Evolutionary conservation across 30 jellyfish, hydroid and myxozoan species (phyloP), one percentile per base, ranked within the genome.

Genomic region (Cassiopea xamachana): DNA sequence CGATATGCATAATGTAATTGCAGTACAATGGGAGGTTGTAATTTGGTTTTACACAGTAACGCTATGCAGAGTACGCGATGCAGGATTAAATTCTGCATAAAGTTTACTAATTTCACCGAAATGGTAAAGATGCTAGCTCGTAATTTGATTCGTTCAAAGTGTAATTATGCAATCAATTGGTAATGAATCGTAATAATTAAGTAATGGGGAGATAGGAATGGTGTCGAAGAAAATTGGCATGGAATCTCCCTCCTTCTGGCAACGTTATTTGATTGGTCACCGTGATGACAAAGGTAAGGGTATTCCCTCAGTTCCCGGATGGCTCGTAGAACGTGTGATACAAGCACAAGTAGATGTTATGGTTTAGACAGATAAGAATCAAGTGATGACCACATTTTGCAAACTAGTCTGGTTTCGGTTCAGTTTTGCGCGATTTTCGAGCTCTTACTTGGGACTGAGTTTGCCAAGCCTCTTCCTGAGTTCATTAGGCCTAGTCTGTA

Each of bases 241-340:
- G 77, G 89, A 48, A 51, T 80, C 89, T 80, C 89, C 89, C 89
- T 68, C 77, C 7, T 60, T 80, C 46, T 60, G 89, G 89, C 69
- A 58, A 19, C 89, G n/a, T 80, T 80, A 64, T 60, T 68, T 68
- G 62, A 80, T 51, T 51, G 89, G 68, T 16, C 89, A 80, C 27
- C 89, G 12, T 47, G 15, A 9, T 60, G 89, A 80, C 78, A 75
- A 64, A 80, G 89, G 89, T 80, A 80, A 80, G 89, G 89, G 79
- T 5, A 80, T 62, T 45, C 48, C 79, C 89, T 67, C 60, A 59
- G 89, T 60, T 80, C 89, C 89, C 89, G 89, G 89, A 17, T 80
- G 89, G 70, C 45, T 18, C 46, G 3, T 14, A 47, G 17, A 75
- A 47, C 61, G 47, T 17, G 45, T 27, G 81, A 69, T 43, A 69